Evolutionary conservation across 2,888 invertebrate genomes (phyloP).

Genomic region (Philaethria dido): DNA sequence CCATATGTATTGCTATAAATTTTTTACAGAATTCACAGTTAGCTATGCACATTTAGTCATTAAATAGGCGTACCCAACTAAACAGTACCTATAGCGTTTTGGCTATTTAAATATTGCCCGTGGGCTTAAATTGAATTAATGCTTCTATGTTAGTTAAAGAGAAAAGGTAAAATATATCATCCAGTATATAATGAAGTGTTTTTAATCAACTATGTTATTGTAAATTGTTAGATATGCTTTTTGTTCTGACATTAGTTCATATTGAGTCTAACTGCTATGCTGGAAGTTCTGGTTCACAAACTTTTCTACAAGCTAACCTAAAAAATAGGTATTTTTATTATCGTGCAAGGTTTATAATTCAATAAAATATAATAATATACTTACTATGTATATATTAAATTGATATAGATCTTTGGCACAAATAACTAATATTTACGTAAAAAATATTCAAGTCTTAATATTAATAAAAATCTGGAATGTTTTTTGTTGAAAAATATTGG

Average conservation of each 20-base stretch:
- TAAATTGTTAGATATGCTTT: neutral
- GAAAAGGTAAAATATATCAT: neutral
- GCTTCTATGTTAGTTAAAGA: neutral
- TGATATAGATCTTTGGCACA: neutral
- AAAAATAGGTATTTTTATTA: neutral
- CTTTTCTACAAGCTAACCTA: neutral
- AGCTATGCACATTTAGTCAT: neutral
- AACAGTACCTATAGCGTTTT: neutral
- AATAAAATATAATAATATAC: too few relatives aligned
- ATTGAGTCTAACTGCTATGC: too few relatives aligned
- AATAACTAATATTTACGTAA: neutral
- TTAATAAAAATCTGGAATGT: slow-evolving; percentile 5
- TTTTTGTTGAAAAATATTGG: slow-evolving; percentile 7
- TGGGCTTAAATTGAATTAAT: slow-evolving; percentile 3
- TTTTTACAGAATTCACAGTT: slow-evolving; percentile 6
- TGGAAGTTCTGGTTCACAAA: too few relatives aligned
- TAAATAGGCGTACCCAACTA: neutral
- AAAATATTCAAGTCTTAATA: slow-evolving; percentile 7
- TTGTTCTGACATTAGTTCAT: neutral
- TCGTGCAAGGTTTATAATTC: neutral
- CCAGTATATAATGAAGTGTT: neutral
- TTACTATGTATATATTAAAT: too few relatives aligned
- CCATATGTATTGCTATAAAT: slow-evolving; percentile 9
- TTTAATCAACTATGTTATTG: neutral
- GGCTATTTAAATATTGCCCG: neutral